Base-by-base conservation (phyloP, 2,113 vertebrate genomes). In the Tretioscincus oriximinensis region DNA sequence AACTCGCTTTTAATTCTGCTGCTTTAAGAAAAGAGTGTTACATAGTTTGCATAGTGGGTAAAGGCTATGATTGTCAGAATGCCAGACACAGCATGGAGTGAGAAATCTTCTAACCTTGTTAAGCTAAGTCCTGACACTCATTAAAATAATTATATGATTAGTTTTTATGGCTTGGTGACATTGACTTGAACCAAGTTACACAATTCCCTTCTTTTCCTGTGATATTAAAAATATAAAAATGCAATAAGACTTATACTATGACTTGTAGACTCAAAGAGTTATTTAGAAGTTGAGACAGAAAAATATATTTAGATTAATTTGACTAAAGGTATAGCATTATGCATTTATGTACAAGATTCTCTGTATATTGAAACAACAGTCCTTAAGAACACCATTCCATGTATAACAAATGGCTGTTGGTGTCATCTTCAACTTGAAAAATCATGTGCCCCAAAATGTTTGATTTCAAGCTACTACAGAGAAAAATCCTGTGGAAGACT, bases 121-220 rank as follows among this genome's bases (percentile, higher is more conserved):
- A 73, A 85, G 64, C 21, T 47, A 73, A 71, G 47, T 22, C 73
- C 28, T 58, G 29, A 20, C 22, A 31, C 77, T 72, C 72, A 72
- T 64, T 49, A 81, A 78, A 31, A 83, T 69, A 87, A n/a, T 51
- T 65, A 68, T 45, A 64, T 29, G 72, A 68, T 49, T 84, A 47
- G 65, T 41, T 70, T 58, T 75, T 2, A n/a, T 0, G 58, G 41
- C 65, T 49, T 80, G 78, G 83, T 67, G 77, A 9, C 5, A 41
- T 76, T 64, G 51, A 60, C 35, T 29, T 72, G 65, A 86, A 84
- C 4, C 45, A 83, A 81, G 69, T 31, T 47, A 65, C 18, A 61
- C 51, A 4, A 85, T 64, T 78, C 69, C n/a, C 2, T 7, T 41
- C 85, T 47, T 54, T n/a, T 73, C 22, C 81, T 29, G 45, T 45